Conservation (phyloP, 1,140 invertebrate species). For the Bursaphelenchus mucronatus region DNA sequence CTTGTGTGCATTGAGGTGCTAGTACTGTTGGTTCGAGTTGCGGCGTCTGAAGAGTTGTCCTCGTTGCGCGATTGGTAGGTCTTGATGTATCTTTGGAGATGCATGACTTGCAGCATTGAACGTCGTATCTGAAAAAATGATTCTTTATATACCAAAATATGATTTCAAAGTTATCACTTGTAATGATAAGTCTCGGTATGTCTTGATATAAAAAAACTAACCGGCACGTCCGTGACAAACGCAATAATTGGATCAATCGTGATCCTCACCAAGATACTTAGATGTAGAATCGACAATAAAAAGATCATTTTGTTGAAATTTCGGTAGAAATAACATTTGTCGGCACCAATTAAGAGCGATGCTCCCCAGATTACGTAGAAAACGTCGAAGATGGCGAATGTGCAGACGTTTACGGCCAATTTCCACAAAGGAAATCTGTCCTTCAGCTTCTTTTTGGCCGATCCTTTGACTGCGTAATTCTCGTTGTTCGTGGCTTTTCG, state of each 20-base stretch:
- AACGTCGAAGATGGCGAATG: conserved; percentile 48
- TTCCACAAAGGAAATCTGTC: conserved; percentile 52
- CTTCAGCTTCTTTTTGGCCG: not conserved
- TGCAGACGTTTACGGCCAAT: conserved; percentile 47
- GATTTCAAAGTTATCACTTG: no score
- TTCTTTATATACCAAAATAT: no score
- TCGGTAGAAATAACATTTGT: conserved; percentile 29
- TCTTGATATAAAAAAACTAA: conserved; percentile 19
- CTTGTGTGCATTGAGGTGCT: not conserved
- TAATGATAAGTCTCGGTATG: no score
- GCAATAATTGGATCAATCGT: conserved; percentile 31
- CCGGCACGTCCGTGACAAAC: conserved; percentile 41
- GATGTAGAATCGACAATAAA: conserved; percentile 25
- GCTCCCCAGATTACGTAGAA: conserved; percentile 52
- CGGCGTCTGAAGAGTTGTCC: conserved; percentile 17
- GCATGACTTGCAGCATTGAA: no score
- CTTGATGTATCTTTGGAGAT: no score
- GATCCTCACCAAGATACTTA: conserved; percentile 29
- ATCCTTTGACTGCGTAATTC: no score
- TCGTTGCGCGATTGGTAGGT: not conserved
- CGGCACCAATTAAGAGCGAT: conserved; percentile 3
- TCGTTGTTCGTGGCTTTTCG: no score
- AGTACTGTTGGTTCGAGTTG: no score
- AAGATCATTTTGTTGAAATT: conserved; percentile 34
- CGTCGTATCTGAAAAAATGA: no score